Evolutionary conservation across 2,797 vertebrate genomes (phyloP).

Genomic region (Euthynnus affinis): DNA sequence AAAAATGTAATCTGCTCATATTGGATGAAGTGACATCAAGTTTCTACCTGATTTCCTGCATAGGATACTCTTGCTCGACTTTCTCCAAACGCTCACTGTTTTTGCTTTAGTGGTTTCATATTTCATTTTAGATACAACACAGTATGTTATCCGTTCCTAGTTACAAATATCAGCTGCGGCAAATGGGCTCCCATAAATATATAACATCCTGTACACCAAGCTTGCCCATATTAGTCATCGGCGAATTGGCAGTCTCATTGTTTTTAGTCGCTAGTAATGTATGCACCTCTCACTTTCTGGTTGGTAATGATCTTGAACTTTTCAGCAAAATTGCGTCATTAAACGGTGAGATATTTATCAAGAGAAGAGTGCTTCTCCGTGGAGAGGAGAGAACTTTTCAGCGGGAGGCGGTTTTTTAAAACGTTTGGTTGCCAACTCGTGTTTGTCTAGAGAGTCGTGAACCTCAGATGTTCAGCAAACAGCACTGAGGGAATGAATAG

Average conservation of each 20-base stretch:
- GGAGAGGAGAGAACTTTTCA: constrained; percentile 16
- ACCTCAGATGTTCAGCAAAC: constrained; percentile 31
- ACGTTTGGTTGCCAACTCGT: background rate
- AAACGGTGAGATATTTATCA: constrained; percentile 59
- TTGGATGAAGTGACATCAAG: background rate
- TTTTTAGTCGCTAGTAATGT: constrained; percentile 60
- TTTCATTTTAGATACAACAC: constrained; percentile 42
- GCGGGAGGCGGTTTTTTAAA: constrained; percentile 31
- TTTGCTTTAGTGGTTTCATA: constrained; percentile 51
- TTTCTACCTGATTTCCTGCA: constrained; percentile 17
- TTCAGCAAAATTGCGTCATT: constrained; percentile 58
- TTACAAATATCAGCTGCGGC: constrained; percentile 57
- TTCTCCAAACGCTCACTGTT: constrained; percentile 23
- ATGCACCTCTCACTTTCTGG: constrained; percentile 62
- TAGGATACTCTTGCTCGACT: constrained; percentile 3
- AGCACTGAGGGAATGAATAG: constrained; percentile 16
- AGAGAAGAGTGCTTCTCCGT: constrained; percentile 1
- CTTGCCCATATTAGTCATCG: constrained; percentile 50
- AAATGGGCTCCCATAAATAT: constrained; percentile 63
- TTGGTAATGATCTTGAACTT: constrained; percentile 68
- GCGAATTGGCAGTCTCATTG: constrained; percentile 58
- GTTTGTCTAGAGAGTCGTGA: background rate
- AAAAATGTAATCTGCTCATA: constrained; percentile 15
- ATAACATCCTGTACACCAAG: constrained; percentile 20
- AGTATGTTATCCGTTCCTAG: constrained; percentile 18